phyloP scores from a whole-genome alignment of 2,113 vertebrate genomes.

The Grammomys surdaster region DNA sequence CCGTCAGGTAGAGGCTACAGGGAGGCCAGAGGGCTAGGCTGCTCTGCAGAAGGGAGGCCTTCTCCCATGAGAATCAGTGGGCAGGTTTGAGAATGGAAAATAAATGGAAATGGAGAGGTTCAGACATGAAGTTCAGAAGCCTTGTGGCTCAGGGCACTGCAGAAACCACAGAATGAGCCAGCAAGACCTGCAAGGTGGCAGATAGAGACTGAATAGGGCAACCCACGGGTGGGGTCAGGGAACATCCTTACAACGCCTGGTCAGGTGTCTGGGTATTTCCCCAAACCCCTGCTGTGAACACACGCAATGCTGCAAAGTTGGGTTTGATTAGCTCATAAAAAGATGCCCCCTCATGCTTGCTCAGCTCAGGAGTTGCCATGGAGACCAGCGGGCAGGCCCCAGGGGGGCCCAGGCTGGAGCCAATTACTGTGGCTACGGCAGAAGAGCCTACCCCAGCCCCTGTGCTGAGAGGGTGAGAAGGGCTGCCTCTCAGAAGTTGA shows the following conservation, averaged over 20 bases:
- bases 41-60: background rate
- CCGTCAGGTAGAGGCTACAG: background rate
- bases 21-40: background rate
- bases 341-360: slow-evolving; percentile 75
- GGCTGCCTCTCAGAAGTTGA: slow-evolving; percentile 64
- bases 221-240: background rate
- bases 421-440: slow-evolving; percentile 65
- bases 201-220: background rate
- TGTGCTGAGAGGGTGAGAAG: background rate
- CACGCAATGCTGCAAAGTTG: slow-evolving; percentile 59
- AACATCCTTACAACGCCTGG: background rate
- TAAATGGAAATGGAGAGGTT: background rate
- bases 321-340: slow-evolving; percentile 74
- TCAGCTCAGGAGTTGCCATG: slow-evolving; percentile 76
- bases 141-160: background rate
- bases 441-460: slow-evolving; percentile 35
- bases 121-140: background rate
- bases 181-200: background rate
- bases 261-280: background rate
- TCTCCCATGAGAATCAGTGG: background rate
- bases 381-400: slow-evolving; percentile 78
- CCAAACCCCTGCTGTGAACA: background rate
- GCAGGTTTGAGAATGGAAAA: background rate
- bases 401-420: slow-evolving; percentile 69
- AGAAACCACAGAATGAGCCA: background rate